Evolutionary conservation across 2,888 invertebrate genomes (phyloP), one percentile per base, ranked within the genome.

Genomic region (Netelia inedita): DNA sequence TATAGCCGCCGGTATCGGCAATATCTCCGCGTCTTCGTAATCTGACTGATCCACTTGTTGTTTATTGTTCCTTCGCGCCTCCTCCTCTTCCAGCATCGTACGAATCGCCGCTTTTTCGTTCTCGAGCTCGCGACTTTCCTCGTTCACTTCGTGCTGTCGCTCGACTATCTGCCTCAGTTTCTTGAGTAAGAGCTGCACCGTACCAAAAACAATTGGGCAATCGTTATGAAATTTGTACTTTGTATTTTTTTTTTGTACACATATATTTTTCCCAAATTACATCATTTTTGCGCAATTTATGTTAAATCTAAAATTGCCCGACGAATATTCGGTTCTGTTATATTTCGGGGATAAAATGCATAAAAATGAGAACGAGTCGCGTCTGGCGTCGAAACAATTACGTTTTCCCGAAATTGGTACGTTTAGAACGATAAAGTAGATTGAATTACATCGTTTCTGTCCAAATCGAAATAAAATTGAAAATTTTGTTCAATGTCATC

Each of bases 1-100:
- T 11, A 91, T 81, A 0, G 92, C 89, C 35, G 91, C 91, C 1
- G 93, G 92, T 14, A 90, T 87, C 3, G 93, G 93, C 69, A 93
- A 89, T 65, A 84, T 79, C 79, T 92, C 92, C 1, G 88, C 66
- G 9, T 89, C 90, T 66, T 91, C 92, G 2, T 88, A 86, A 79
- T 91, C 85, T 74, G 86, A 80, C 53, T 82, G 76, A 23, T 63
- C 46, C 21, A 83, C 50, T 75, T 86, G 71, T 41, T 87, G 76
- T 87, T 57, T 85, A 66, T 88, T 87, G 59, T 86, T 87, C n/a
- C 81, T 89, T 21, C 87, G 86, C 43, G 90, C 91, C 5, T 87
- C 88, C 53, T 90, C 90, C 1, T 86, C 88, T 1, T 91, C 90
- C 14, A 93, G 87, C 46, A 92, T 86, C 14, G 87, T 89, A 55